Evolutionary conservation across 1,140 invertebrate genomes (phyloP).

Genomic region (Procambarus clarkii): DNA sequence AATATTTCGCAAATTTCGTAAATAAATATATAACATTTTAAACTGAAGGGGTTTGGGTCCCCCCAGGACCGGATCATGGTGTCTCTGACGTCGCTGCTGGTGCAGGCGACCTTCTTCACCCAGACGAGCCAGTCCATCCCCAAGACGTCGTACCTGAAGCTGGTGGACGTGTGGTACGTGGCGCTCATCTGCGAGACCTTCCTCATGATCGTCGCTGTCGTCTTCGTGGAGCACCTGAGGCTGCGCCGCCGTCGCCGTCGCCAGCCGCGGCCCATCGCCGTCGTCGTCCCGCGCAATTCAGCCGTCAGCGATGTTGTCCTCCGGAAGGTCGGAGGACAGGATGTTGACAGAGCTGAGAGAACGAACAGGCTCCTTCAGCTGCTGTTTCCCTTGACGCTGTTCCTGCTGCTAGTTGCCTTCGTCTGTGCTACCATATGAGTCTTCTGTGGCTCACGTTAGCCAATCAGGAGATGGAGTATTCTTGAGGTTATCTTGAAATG

Average conservation of each 20-base stretch:
- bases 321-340: background rate
- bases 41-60: too few species aligned
- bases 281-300: background rate
- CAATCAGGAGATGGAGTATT: too few species aligned
- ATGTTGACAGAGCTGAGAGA: background rate
- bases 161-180: slow-evolving; percentile 67
- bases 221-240: slow-evolving; percentile 30
- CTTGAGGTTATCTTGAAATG: too few species aligned
- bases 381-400: background rate
- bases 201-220: slow-evolving; percentile 49
- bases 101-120: slow-evolving; percentile 53
- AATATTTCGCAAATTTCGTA: too few species aligned
- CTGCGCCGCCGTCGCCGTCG: background rate
- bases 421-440: background rate
- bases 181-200: slow-evolving; percentile 46
- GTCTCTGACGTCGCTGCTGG: slow-evolving; percentile 49
- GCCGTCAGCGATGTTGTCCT: background rate
- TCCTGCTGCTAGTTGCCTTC: background rate
- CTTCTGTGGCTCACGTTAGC: background rate
- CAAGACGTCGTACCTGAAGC: slow-evolving; percentile 55
- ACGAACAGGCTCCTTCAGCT: background rate
- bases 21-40: too few species aligned
- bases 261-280: background rate
- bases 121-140: slow-evolving; percentile 52
- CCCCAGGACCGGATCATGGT: slow-evolving; percentile 56